A percentile compares a stretch with the other conserved stretches of the same genome.
These are phyloP conservation scores for Syncerus caffer DNA, from an alignment of 2,797 vertebrate genomes.

Conservation along the genomic window DNA sequence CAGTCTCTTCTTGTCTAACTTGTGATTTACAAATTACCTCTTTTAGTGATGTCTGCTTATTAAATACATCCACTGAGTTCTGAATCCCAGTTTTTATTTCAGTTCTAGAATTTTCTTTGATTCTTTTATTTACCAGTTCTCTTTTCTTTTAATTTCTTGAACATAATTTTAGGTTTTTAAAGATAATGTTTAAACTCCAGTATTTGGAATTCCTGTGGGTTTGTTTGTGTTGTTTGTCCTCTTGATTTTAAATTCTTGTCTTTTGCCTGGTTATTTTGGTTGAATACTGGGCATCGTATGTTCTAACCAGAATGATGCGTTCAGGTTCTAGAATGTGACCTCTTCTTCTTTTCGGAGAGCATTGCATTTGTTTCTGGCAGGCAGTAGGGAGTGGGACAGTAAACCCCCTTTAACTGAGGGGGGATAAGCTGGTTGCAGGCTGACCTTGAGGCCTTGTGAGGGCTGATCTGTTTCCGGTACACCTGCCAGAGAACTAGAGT, in stretches of 20 bases:
- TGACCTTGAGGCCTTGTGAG: not conserved
- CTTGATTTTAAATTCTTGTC: not conserved
- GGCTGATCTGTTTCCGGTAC: not conserved
- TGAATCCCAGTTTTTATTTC: not conserved
- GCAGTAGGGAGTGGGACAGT: not conserved
- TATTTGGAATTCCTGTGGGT: not conserved
- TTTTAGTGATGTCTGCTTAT: not conserved
- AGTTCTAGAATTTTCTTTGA: not conserved
- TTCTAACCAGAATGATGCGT: not conserved
- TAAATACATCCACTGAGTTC: not conserved
- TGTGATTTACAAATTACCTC: not conserved
- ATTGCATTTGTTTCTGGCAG: not conserved
- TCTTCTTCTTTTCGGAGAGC: not conserved
- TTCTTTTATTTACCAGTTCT: not conserved
- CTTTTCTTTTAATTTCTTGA: not conserved
- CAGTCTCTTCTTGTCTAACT: not conserved
- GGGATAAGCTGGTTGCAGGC: not conserved
- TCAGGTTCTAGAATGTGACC: not conserved
- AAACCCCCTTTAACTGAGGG: not conserved
- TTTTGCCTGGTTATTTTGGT: not conserved
- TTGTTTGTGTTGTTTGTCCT: not conserved
- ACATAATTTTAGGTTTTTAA: not conserved
- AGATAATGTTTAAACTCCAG: not conserved
- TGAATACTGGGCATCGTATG: not conserved
- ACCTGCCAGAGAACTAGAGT: not conserved